These are phyloP conservation scores for Sarcoramphus papa DNA, from an alignment of 2,797 vertebrate genomes.

Conservation along the genomic window DNA sequence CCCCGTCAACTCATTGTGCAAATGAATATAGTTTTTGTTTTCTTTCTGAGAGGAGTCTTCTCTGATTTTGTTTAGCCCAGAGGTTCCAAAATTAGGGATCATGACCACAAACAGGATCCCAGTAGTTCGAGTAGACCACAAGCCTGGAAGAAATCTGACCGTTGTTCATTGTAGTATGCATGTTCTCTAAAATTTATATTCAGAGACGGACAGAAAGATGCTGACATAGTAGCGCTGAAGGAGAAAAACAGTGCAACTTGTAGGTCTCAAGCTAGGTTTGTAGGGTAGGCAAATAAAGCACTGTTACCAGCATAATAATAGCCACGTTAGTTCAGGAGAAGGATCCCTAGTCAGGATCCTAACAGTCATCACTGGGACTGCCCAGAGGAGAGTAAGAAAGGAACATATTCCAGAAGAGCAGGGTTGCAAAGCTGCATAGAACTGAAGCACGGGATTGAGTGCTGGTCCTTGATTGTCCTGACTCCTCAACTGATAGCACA, in stretches of 20 bases:
- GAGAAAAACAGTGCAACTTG: background rate
- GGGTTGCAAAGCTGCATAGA: background rate
- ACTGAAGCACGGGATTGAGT: background rate
- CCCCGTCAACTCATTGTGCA: background rate
- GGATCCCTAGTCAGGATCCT: background rate
- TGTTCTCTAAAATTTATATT: background rate
- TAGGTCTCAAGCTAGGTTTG: background rate
- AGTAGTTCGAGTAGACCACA: background rate
- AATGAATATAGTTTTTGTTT: background rate
- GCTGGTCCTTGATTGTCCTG: background rate
- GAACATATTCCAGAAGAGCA: background rate
- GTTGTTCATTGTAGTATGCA: background rate
- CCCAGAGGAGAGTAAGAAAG: background rate
- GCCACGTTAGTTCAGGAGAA: background rate
- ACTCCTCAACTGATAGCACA: rapidly evolving
- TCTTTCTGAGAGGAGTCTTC: background rate
- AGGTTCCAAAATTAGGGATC: background rate
- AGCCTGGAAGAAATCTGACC: background rate
- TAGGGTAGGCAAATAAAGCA: background rate
- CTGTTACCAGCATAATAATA: background rate
- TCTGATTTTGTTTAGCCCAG: background rate
- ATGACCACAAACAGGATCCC: background rate
- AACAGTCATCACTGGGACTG: background rate
- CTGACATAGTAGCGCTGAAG: background rate
- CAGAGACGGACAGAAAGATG: background rate